Base-by-base conservation (phyloP, 2,888 invertebrate species). In the Meliscaeva auricollis region DNA sequence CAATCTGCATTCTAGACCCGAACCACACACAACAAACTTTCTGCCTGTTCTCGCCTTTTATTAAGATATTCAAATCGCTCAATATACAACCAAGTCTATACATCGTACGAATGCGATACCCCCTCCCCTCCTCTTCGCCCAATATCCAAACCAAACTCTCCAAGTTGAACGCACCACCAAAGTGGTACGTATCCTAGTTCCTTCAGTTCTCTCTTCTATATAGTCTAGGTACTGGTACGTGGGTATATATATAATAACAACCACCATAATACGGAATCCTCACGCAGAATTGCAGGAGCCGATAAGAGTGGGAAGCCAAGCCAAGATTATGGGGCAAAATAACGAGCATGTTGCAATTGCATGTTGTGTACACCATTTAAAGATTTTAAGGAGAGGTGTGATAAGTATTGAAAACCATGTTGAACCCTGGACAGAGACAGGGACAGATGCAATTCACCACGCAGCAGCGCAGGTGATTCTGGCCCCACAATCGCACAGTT, bases 311-410 rank as follows among this genome's bases (percentile, higher is more conserved):
- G 81, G 81, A 85, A 68, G 76, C 11, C 11, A 35, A 77, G 76
- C 56, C 50, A 68, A 80, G 85, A 85, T 85, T 81, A 77, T 76
- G 56, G 50, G 64, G 73, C 73, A 81, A 77, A 85, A 85, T 85
- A 85, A 81, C 81, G 85, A 85, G 81, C 85, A 81, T 85, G 85
- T 81, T 85, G 81, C 85, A 85, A 85, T 85, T 85, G 85, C 81
- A 85, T 85, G 85, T 85, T 85, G 85, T 85, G 85, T 85, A 85
- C 85, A 85, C 85, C 85, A 85, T 85, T 85, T 85, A 85, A 76
- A 85, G 85, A 85, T 85, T 85, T 85, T 85, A 85, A 81, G 85
- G 73, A 81, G 85, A 85, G 85, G 85, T 81, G 85, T 85, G 85
- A 85, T 85, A 85, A 85, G 85, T 85, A 85, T 77, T 81, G 85